A percentile compares a stretch with the other conserved stretches of the same genome.
Evolutionary conservation across 2,797 vertebrate genomes (phyloP).

Genomic region (Phalanger gymnotis): DNA sequence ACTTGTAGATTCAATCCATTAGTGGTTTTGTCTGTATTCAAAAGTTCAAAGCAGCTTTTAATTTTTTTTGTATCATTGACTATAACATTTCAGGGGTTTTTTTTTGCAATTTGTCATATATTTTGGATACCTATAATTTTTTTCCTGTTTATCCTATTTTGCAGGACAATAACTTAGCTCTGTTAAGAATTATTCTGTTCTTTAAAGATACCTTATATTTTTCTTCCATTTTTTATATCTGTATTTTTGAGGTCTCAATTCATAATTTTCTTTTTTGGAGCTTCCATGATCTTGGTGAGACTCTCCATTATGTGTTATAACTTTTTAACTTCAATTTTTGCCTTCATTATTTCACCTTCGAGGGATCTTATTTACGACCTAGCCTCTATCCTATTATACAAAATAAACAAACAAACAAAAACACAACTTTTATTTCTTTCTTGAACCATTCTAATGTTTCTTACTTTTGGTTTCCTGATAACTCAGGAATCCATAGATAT

Average conservation of each 20-base stretch:
- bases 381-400: neutral
- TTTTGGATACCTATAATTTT: neutral
- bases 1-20: neutral
- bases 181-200: neutral
- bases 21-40: neutral
- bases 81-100: neutral
- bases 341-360: neutral
- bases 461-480: neutral
- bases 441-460: neutral
- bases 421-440: neutral
- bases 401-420: neutral
- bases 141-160: neutral
- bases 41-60: neutral
- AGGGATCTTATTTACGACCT: neutral
- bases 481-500: neutral
- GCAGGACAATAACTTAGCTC: neutral
- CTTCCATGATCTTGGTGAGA: neutral
- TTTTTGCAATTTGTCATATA: neutral
- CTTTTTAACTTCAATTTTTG: neutral
- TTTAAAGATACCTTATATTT: neutral
- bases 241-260: neutral
- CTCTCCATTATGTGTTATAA: neutral
- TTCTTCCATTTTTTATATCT: neutral
- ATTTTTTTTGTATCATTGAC: neutral
- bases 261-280: neutral